A percentile compares a stretch with the other conserved stretches of the same genome.
Conservation (phyloP, 2,888 invertebrate genomes). For the Heliconius charithonia region DNA sequence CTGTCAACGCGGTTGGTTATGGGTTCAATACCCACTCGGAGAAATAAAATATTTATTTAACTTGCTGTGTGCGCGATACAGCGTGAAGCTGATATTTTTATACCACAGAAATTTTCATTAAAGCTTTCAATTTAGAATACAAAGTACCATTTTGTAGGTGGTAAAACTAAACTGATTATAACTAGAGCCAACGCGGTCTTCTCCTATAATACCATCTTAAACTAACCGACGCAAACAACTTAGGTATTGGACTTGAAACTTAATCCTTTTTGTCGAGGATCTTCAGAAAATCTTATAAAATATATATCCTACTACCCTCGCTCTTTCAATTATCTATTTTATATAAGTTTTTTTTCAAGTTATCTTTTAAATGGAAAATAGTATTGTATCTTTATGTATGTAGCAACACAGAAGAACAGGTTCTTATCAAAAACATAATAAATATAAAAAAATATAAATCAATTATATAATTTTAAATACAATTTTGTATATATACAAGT, state of each 20-base stretch:
- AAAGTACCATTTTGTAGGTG: constrained; percentile 1
- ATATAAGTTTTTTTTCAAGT: not conserved
- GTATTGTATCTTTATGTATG: not conserved
- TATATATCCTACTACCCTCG: constrained; percentile 9
- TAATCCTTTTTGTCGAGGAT: constrained; percentile 33
- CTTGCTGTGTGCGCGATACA: too few species aligned
- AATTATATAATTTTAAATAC: too few species aligned
- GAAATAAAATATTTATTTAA: too few species aligned
- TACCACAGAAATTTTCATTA: not conserved
- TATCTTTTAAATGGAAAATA: not conserved
- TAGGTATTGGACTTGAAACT: constrained; percentile 36
- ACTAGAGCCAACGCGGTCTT: constrained; percentile 25
- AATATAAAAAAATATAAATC: too few species aligned
- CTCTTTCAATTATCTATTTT: constrained; percentile 18
- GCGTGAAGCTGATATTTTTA: too few species aligned
- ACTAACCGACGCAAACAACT: constrained; percentile 41
- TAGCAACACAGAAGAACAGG: too few species aligned
- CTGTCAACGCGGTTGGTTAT: too few species aligned
- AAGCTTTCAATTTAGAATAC: constrained; percentile 5
- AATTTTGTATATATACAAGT: too few species aligned
- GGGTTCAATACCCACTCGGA: too few species aligned
- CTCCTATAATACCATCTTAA: constrained; percentile 38
- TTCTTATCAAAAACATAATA: too few species aligned
- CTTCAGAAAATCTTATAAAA: constrained; percentile 31
- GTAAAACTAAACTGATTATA: constrained; percentile 28